Evolutionary conservation across 2,888 invertebrate genomes (phyloP), one percentile per base, ranked within the genome.

Genomic region (Amiota communis): DNA sequence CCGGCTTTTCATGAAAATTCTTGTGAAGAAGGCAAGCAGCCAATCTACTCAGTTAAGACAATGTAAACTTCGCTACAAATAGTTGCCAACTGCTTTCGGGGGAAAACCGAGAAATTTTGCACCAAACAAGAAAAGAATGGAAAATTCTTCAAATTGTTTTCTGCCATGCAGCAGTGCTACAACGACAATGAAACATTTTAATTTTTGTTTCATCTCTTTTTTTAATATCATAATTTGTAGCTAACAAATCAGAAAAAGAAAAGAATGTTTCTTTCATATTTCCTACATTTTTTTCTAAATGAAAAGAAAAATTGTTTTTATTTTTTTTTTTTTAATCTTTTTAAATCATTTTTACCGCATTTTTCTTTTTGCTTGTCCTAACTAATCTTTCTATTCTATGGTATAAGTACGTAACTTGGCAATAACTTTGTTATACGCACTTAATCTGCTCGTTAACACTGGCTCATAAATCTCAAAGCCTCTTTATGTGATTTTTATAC

Each of bases 381-480:
- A 68, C 23, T 68, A 68, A 68, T 49, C 67, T 68, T 68, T 68
- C 23, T 23, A 51, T 51, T 23, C 23, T 53, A 36, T 23, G 3
- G 23, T 2, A 36, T 36, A 36, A 36, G 36, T 36, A 36, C 36
- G 36, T 36, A 36, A 53, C 67, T 53, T 51, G 15, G 23, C 23
- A 12, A 67, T 51, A 67, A 36, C 17, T 13, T 23, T 67, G 67
- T 67, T 51, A 70, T 61, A 53, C 65, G 63, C 65, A 65, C 65
- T 73, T 73, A 75, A 75, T 74, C 74, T 74, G 61, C 70, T 74
- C 70, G 72, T 76, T 76, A 73, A 64, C 71, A 64, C 59, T 70
- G 74, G 67, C 72, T 63, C 74, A 75, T 76, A 76, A 76, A 76
- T 76, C 76, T 76, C 72, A 65, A 67, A 59, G 65, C 53, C 53